Evolutionary conservation across 2,113 vertebrate species (phyloP), one percentile per base, ranked within the genome.

Genomic region (Dipodomys merriami): DNA sequence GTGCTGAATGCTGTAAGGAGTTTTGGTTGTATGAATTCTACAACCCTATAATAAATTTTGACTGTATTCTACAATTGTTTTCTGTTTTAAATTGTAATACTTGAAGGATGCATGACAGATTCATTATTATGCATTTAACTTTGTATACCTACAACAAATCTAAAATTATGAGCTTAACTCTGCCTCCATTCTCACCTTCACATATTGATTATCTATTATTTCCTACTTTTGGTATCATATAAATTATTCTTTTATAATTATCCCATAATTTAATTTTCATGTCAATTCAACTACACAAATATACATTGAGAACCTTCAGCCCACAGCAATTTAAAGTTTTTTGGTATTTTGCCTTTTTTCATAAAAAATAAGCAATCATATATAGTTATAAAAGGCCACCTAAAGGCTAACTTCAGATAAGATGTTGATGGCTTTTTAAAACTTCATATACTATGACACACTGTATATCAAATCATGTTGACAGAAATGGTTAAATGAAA

Each of bases 1-100:
- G 83, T 97, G 81, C 95, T 97, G 95, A 97, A 97, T 95, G 89
- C 95, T 96, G 88, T 91, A 93, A 96, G 97, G 95, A 97, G 95
- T 97, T 98, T 98, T 98, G 97, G 95, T 93, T 95, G 69, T 97
- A 97, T 97, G 96, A 97, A 96, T 97, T 97, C 93, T 97, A 97
- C 96, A 98, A 97, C 92, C 96, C 94, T 97, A 91, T 97, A 98
- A 98, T 98, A 98, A 98, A 98, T 97, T 97, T 98, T 98, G 49
- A 97, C 95, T 97, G 86, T 97, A 98, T 87, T 73, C 94, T 95
- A 96, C 62, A 7, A 95, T 94, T 64, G 81, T 97, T 87, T 23
- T 84, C 49, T 49, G 49, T 86, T 96, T 92, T 97, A 88, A 77
- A 25, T 68, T 97, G 96, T 3, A 22, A 96, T 79, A 73, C 0